phyloP scores from a whole-genome alignment of 2,888 invertebrate genomes.

The Megamerina dolium region DNA sequence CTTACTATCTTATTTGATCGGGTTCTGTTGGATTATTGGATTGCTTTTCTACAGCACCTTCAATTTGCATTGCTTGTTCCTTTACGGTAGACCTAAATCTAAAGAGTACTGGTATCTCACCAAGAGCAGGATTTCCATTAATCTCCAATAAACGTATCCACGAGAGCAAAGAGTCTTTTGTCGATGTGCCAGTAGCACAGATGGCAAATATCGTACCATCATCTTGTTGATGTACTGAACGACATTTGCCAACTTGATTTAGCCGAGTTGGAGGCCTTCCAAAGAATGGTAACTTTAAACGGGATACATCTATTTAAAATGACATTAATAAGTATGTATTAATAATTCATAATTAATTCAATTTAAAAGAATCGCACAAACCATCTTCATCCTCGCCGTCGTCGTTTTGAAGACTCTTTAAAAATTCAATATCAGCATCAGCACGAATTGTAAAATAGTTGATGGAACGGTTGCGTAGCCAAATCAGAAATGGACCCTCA shows the following conservation, averaged over 20 bases:
- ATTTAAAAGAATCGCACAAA: no score
- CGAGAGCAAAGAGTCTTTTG: slow-evolving; percentile 84
- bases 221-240: slow-evolving; percentile 83
- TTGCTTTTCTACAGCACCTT: slow-evolving; percentile 19
- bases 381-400: slow-evolving; percentile 69
- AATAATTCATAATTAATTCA: no score
- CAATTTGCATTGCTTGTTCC: slow-evolving; percentile 32
- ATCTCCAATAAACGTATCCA: slow-evolving; percentile 80
- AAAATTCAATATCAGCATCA: slow-evolving; percentile 55
- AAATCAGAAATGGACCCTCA: slow-evolving; percentile 78
- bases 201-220: slow-evolving; percentile 84
- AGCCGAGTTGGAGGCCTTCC: slow-evolving; percentile 50
- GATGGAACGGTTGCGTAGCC: slow-evolving; percentile 67
- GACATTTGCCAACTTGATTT: slow-evolving; percentile 49
- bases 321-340: no score
- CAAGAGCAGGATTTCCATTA: slow-evolving; percentile 66
- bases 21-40: no score
- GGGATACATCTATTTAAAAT: slow-evolving; percentile 63
- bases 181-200: slow-evolving; percentile 87
- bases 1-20: no score
- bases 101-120: slow-evolving; percentile 77
- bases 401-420: slow-evolving; percentile 43
- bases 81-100: slow-evolving; percentile 58
- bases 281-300: slow-evolving; percentile 57
- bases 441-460: slow-evolving; percentile 79